Evolutionary conservation across 2,888 invertebrate genomes (phyloP), one percentile per base, ranked within the genome.

Genomic region (Caenorhabditis drosophilae): DNA sequence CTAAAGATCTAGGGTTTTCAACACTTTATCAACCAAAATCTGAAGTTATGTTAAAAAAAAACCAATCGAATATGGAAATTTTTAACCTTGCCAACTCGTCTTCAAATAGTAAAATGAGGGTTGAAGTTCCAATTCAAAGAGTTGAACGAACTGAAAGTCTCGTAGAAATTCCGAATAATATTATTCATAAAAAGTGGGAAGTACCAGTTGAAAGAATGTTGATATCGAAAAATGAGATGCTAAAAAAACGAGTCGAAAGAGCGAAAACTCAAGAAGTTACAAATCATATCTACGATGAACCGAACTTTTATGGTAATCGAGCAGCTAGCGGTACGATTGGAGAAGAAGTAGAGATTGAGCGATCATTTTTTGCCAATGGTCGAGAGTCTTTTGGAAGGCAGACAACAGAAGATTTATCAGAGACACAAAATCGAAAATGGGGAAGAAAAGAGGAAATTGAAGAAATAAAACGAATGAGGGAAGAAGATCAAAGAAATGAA

Each of bases 261-360:
- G 54, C 61, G 22, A 61, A 61, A 41, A 61, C 61, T 3, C 61
- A 61, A 26, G 61, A 61, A 36, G 55, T 61, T 0, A 27, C 6
- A 9, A 26, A 22, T 45, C 16, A 9, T 4, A 12, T 15, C 7
- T 16, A 45, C 9, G 20, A 27, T 27, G 25, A 16, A 26, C 54
- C 15, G 51, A 4, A 3, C 1, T n/a, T 42, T 26, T 61, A 61
- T 41, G 61, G 55, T 9, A 42, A 41, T 2, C 22, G 55, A 12
- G 61, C 61, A 1, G 45, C 31, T 7, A 61, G 61, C 26, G 60
- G 60, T 9, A 54, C 54, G 31, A 31, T 60, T 16, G n/a, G 34
- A 34, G 26, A 45, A 2, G 47, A 45, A 15, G 23, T 42, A 20
- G 12, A 23, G 34, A 25, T 18, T n/a, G 46, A 61, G 40, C 49